Conservation (phyloP, 2,113 vertebrate species). For the Athene noctua region DNA sequence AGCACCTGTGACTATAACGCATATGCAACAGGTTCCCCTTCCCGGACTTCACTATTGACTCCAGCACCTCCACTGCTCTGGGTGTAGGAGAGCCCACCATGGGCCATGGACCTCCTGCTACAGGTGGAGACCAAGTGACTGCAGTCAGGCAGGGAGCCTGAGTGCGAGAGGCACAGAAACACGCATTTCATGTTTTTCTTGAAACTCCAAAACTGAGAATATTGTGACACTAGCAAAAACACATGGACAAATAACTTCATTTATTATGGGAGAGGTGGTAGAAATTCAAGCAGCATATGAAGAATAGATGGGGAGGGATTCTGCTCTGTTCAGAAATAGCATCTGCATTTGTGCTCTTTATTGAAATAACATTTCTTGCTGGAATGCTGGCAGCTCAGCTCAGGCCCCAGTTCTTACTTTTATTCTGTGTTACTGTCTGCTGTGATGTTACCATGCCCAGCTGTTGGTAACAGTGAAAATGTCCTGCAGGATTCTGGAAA, state of each 20-base stretch:
- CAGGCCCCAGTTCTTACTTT: background rate
- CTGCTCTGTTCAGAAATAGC: background rate
- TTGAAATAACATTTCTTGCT: background rate
- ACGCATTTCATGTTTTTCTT: background rate
- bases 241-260: background rate
- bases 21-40: background rate
- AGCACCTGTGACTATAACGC: accelerated
- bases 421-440: background rate
- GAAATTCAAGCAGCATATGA: background rate
- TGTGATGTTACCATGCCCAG: constrained; percentile 12
- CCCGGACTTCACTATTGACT: background rate
- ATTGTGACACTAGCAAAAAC: background rate
- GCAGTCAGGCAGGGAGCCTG: background rate
- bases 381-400: background rate
- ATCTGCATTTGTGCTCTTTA: background rate
- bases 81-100: accelerated
- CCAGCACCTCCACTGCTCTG: background rate
- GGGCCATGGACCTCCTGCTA: background rate
- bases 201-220: background rate
- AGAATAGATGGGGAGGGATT: background rate
- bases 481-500: constrained; percentile 16
- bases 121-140: background rate
- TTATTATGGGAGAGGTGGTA: background rate
- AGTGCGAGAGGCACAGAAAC: background rate
- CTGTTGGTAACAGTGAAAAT: background rate